Conservation (phyloP, 2,113 vertebrate species). For the Pterocles orientalis region DNA sequence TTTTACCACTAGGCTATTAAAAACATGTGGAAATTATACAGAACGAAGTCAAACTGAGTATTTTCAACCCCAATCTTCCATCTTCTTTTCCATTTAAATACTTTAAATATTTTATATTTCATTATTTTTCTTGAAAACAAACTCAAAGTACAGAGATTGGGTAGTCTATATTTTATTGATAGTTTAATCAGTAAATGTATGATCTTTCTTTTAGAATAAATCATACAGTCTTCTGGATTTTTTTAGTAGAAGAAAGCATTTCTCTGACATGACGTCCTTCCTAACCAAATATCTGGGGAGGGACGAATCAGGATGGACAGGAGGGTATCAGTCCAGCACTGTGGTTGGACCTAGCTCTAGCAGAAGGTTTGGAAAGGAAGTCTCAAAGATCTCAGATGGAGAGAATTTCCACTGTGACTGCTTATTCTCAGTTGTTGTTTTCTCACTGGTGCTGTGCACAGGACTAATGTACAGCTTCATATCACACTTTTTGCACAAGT, state of each 20-base stretch:
- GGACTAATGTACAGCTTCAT: background rate
- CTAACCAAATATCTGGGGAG: background rate
- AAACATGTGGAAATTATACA: constrained; percentile 57
- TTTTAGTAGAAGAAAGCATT: background rate
- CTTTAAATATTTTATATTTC: background rate
- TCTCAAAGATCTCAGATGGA: background rate
- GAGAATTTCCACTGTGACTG: background rate
- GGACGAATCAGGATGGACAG: background rate
- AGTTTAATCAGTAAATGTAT: background rate
- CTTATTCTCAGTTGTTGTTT: background rate
- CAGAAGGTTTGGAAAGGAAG: background rate
- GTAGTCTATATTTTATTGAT: background rate
- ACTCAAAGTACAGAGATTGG: background rate
- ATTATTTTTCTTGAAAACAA: constrained; percentile 2
- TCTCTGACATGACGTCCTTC: background rate
- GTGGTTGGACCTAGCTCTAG: background rate
- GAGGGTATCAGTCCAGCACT: background rate
- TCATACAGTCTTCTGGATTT: background rate
- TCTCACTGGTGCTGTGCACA: background rate
- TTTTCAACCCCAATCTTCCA: constrained; percentile 20
- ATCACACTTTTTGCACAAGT: background rate
- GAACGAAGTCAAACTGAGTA: background rate
- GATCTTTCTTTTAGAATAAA: background rate
- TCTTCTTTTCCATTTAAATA: constrained; percentile 28
- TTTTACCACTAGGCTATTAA: constrained; percentile 53